Conservation (phyloP, 2,797 vertebrate species). For the Toxotes lorentzi region DNA sequence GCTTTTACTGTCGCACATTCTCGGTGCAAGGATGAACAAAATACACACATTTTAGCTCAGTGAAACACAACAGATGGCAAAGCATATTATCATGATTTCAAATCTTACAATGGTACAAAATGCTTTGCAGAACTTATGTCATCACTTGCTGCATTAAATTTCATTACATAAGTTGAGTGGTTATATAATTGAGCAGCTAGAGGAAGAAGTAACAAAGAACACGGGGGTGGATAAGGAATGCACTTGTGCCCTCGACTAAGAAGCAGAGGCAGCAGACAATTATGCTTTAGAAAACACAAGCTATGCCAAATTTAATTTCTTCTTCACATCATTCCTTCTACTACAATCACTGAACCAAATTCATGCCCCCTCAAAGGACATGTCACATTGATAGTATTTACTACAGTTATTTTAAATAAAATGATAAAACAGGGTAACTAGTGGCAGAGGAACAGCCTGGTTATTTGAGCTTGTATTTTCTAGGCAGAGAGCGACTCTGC, state of each 20-base stretch:
- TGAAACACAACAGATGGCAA: constrained; percentile 32
- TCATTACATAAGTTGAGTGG: constrained; percentile 71
- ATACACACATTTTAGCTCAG: constrained; percentile 18
- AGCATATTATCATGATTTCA: constrained; percentile 35
- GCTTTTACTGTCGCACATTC: neutral
- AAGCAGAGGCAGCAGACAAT: constrained; percentile 43
- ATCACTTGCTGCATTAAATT: constrained; percentile 54
- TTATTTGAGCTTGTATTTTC: constrained; percentile 57
- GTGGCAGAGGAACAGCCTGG: constrained; percentile 12
- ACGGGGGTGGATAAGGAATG: constrained; percentile 56
- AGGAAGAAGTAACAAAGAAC: constrained; percentile 65
- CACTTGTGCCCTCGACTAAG: constrained; percentile 42
- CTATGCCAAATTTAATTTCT: constrained; percentile 4
- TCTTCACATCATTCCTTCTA: constrained; percentile 10
- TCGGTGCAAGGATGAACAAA: constrained; percentile 2
- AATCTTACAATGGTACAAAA: constrained; percentile 53
- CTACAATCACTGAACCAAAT: neutral
- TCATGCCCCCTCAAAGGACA: neutral
- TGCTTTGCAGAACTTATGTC: constrained; percentile 60
- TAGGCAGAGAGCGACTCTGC: constrained; percentile 33
- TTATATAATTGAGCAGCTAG: constrained; percentile 71
- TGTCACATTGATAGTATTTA: neutral
- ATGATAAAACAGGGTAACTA: neutral
- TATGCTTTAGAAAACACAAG: constrained; percentile 18
- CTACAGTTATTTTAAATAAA: neutral